phyloP scores from a whole-genome alignment of 2,113 vertebrate species.

The western clawed frog (Xenopus tropicalis) region UCB_Xtro_10.0 CM004450.2:87424001-87424500 shows the following conservation, averaged over 20 bases:
- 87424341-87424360: neutral
- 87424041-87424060: neutral
- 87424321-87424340: neutral
- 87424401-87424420: neutral
- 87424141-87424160: neutral
- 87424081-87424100: neutral
- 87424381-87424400: neutral
- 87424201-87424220: neutral
- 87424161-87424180: neutral
- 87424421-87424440: neutral
- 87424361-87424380: neutral
- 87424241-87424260: neutral
- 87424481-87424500: neutral
- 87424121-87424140: neutral
- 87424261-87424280: neutral
- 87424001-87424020: no score
- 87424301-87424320: neutral
- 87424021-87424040: neutral
- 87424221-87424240: neutral
- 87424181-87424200: neutral
- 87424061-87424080: constrained; percentile 19
- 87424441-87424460: neutral
- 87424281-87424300: neutral
- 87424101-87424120: neutral
- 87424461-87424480: neutral